Evolutionary conservation across 2,113 vertebrate genomes (phyloP).

Genomic region (Columba janthina): DNA sequence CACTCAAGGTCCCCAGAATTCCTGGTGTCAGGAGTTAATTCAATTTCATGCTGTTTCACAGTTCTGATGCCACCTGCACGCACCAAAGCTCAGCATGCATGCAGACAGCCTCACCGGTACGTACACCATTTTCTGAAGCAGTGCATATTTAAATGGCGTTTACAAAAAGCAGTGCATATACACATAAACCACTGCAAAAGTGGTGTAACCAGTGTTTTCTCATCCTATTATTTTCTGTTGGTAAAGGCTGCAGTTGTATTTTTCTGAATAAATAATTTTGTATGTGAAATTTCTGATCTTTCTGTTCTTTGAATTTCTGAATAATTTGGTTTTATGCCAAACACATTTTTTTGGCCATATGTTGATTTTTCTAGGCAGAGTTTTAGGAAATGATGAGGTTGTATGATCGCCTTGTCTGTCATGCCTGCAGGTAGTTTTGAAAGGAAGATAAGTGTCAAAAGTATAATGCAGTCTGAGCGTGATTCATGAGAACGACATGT

Average conservation of each 20-base stretch:
- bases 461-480: background rate
- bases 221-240: background rate
- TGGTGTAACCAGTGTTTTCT: background rate
- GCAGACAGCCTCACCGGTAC: fast-evolving
- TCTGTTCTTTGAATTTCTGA: background rate
- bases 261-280: background rate
- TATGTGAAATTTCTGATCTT: background rate
- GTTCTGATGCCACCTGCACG: background rate
- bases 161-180: background rate
- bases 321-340: background rate
- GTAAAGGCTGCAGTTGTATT: background rate
- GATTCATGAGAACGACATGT: background rate
- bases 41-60: background rate
- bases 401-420: background rate
- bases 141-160: background rate
- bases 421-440: background rate
- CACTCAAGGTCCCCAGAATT: background rate
- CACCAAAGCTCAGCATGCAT: background rate
- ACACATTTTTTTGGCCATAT: background rate
- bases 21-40: background rate
- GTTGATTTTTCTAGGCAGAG: background rate
- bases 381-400: background rate
- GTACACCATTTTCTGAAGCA: fast-evolving
- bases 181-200: background rate
- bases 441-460: background rate